phyloP scores from a whole-genome alignment of 92 coral and sea anemone genomes.

The Heliopora coerulea region DNA sequence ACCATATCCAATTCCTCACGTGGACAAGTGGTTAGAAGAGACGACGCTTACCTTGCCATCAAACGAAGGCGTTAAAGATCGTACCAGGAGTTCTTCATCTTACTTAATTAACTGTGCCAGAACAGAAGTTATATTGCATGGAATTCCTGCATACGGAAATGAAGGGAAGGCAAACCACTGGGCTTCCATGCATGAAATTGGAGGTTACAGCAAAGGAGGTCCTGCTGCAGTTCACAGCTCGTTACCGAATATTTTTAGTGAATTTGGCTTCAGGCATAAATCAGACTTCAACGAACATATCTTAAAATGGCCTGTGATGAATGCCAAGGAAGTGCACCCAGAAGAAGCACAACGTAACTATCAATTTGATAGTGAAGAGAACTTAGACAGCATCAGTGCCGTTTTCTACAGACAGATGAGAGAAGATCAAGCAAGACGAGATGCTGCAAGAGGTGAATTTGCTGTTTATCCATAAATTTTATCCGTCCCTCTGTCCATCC shows the following conservation, averaged over 20 bases:
- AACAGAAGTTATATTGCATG: too few relatives aligned
- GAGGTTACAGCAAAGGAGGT: too few relatives aligned
- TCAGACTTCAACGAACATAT: not conserved
- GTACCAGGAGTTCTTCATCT: too few relatives aligned
- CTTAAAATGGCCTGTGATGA: not conserved
- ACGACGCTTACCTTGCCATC: not conserved
- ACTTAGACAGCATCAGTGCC: not conserved
- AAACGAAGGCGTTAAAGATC: not conserved
- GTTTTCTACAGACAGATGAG: not conserved
- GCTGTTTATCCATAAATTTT: not conserved
- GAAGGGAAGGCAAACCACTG: too few relatives aligned
- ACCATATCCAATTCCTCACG: not conserved
- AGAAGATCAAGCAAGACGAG: not conserved
- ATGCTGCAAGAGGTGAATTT: not conserved
- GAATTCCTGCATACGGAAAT: too few relatives aligned
- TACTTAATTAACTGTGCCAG: too few relatives aligned
- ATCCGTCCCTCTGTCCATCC: not conserved
- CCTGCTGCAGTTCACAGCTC: not conserved
- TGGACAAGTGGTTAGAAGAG: not conserved
- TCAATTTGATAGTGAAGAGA: not conserved
- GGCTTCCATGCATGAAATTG: too few relatives aligned
- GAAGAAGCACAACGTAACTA: not conserved
- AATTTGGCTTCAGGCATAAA: not conserved
- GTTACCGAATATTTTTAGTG: not conserved
- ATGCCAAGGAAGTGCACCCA: not conserved